These are phyloP conservation scores for Bombyx mandarina DNA, from an alignment of 1,140 invertebrate genomes.

Conservation along the genomic window DNA sequence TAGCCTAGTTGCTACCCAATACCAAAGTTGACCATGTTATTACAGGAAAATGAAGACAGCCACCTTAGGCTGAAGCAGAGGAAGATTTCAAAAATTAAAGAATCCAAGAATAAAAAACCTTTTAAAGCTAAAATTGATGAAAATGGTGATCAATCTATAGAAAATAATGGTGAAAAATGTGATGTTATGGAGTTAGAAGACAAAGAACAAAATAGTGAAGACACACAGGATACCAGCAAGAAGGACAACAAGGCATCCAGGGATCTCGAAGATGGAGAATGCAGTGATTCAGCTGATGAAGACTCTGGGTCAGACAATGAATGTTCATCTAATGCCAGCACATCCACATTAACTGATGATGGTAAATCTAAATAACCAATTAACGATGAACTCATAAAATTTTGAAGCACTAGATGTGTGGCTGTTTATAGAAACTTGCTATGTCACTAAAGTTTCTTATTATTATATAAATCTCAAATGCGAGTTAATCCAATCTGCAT, in stretches of 20 bases:
- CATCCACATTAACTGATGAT: slow-evolving; percentile 52
- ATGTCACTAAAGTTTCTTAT: no score
- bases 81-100: slow-evolving; percentile 14
- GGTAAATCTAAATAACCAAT: slow-evolving; percentile 27
- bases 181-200: slow-evolving; percentile 14
- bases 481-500: no score
- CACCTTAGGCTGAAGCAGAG: slow-evolving; percentile 34
- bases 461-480: no score
- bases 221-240: not conserved
- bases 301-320: slow-evolving; percentile 22
- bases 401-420: no score
- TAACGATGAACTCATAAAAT: not conserved
- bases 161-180: slow-evolving; percentile 11
- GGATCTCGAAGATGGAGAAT: slow-evolving; percentile 77
- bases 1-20: slow-evolving; percentile 39
- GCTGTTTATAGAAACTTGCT: not conserved
- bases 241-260: not conserved
- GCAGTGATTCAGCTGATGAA: slow-evolving; percentile 68
- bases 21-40: slow-evolving; percentile 60
- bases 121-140: slow-evolving; percentile 17
- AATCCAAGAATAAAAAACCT: slow-evolving; percentile 16
- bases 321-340: slow-evolving; percentile 30
- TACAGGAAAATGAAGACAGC: slow-evolving; percentile 52
- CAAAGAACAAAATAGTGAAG: slow-evolving; percentile 10
- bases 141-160: slow-evolving; percentile 6